Conservation (phyloP, 2,797 vertebrate species). For the Mormyrops attenuatus region DNA sequence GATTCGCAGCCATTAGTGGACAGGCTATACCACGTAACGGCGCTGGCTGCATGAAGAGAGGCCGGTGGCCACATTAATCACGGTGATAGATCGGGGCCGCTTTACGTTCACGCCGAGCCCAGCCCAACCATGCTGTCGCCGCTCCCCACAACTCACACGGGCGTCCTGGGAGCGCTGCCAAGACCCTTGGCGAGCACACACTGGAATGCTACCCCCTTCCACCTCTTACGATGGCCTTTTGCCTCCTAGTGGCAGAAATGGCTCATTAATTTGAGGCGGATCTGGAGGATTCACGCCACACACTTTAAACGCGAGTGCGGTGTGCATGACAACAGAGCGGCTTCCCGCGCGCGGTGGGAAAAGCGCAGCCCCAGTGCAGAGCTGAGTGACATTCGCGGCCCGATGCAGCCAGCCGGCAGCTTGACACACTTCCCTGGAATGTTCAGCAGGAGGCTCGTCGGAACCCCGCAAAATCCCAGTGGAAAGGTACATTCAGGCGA, state of each 20-base stretch:
- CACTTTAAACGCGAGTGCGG: constrained; percentile 55
- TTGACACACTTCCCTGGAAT: constrained; percentile 25
- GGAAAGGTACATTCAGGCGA: not conserved
- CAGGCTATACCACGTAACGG: constrained; percentile 74
- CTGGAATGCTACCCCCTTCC: constrained; percentile 31
- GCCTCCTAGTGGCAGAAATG: constrained; percentile 39
- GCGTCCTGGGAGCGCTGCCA: constrained; percentile 44
- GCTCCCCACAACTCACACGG: constrained; percentile 54
- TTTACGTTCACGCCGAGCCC: constrained; percentile 70
- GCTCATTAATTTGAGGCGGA: constrained; percentile 59
- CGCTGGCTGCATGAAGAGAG: constrained; percentile 75
- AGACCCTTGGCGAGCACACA: constrained; percentile 45
- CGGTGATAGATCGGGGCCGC: constrained; percentile 76
- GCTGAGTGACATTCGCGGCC: constrained; percentile 57
- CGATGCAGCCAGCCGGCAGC: constrained; percentile 31
- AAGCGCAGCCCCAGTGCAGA: constrained; percentile 33
- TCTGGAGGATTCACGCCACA: constrained; percentile 56
- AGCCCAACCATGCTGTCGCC: constrained; percentile 65
- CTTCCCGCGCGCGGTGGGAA: constrained; percentile 28
- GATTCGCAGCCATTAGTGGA: constrained; percentile 77
- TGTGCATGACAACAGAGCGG: constrained; percentile 44
- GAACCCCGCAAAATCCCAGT: not conserved
- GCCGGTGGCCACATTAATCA: constrained; percentile 84
- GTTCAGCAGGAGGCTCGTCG: not conserved
- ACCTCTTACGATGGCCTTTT: constrained; percentile 38